Conservation (phyloP, 2,888 invertebrate genomes). For the Apodemia duryi region DNA sequence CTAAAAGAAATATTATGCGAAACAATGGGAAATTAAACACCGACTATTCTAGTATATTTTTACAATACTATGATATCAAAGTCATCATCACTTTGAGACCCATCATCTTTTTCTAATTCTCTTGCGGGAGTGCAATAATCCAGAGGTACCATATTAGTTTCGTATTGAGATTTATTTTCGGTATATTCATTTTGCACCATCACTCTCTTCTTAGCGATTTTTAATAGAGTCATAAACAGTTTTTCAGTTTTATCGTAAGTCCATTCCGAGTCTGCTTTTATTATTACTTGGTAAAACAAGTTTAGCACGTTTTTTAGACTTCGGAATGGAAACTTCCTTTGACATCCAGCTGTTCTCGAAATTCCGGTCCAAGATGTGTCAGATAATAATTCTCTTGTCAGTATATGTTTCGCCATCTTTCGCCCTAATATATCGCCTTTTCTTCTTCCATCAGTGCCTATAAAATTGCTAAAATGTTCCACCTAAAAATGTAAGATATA, state of each 20-base stretch:
- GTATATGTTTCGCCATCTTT: neutral
- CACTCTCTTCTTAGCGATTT: neutral
- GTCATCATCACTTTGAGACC: neutral
- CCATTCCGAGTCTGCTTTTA: neutral
- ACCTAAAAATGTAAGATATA: neutral
- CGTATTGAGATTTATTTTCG: neutral
- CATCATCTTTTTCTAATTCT: neutral
- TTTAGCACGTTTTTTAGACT: neutral
- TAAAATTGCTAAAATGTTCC: neutral
- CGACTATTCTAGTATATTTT: neutral
- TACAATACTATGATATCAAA: conserved; percentile 4
- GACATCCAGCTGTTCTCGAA: conserved; percentile 1
- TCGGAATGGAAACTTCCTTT: neutral
- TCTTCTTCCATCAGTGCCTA: neutral
- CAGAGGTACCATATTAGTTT: neutral
- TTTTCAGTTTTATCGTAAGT: neutral
- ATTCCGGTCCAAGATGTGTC: conserved; percentile 3
- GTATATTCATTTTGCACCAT: neutral
- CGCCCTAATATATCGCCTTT: neutral
- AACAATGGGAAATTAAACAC: neutral
- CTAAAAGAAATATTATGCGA: too few relatives aligned
- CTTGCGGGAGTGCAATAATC: neutral
- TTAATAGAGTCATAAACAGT: neutral
- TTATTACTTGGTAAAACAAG: neutral
- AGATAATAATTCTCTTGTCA: neutral